These are phyloP conservation scores for Drosophila triauraria DNA, from an alignment of 1,140 invertebrate genomes.

Conservation along the genomic window DNA sequence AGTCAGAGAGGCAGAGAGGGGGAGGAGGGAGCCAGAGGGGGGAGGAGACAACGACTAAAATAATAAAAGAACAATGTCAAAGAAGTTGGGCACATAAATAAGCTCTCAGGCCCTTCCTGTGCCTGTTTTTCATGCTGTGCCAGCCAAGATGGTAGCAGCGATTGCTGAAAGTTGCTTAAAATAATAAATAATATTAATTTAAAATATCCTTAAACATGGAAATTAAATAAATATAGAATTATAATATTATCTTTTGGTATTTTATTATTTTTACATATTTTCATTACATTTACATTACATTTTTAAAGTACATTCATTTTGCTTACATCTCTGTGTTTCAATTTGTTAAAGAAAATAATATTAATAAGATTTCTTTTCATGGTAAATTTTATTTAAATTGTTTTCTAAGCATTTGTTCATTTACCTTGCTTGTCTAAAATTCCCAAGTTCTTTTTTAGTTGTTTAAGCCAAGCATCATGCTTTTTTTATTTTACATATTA, in stretches of 20 bases:
- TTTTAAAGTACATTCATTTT: no score
- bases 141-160: background rate
- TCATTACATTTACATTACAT: no score
- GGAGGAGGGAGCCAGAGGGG: background rate
- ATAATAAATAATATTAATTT: background rate
- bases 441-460: background rate
- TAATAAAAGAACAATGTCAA: constrained; percentile 80
- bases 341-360: no score
- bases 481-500: no score
- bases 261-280: no score
- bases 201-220: background rate
- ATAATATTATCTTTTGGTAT: no score
- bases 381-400: no score
- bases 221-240: no score
- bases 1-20: background rate
- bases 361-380: no score
- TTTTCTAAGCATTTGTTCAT: no score
- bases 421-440: background rate
- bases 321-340: no score
- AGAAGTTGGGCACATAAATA: constrained; percentile 79
- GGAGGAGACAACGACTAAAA: constrained; percentile 66
- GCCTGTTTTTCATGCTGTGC: background rate
- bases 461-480: no score
- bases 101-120: constrained; percentile 47
- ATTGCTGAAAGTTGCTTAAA: background rate